These are phyloP conservation scores for Corythornis cristatus DNA, from an alignment of 2,113 vertebrate species.

Conservation along the genomic window DNA sequence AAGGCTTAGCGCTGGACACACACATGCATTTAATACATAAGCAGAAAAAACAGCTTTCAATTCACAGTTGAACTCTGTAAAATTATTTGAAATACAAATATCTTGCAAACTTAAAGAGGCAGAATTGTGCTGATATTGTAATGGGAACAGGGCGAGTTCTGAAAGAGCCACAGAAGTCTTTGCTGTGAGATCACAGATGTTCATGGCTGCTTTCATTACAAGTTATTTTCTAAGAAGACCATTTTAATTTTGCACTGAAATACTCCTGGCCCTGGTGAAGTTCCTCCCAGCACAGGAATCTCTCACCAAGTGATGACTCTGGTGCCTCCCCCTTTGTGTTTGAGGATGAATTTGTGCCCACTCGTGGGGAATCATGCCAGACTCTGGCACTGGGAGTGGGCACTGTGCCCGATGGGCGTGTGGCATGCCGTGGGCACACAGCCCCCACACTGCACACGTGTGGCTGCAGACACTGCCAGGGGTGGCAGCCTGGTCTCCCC, in stretches of 20 bases:
- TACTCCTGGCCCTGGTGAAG: neutral
- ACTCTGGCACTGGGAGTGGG: neutral
- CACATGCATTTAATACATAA: neutral
- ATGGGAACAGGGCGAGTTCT: neutral
- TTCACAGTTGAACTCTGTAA: neutral
- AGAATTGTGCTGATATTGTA: neutral
- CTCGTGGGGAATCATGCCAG: neutral
- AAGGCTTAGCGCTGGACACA: slow-evolving; percentile 32
- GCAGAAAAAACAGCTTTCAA: neutral
- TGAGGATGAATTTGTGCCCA: neutral
- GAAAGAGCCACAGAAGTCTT: neutral
- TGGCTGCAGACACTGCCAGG: accelerated
- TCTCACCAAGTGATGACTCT: neutral
- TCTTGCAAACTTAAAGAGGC: neutral
- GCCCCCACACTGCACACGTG: accelerated
- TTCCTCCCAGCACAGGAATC: neutral
- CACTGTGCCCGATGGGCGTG: neutral
- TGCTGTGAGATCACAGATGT: slow-evolving; percentile 37
- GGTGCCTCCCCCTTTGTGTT: slow-evolving; percentile 29
- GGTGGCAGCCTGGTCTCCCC: neutral
- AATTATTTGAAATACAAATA: slow-evolving; percentile 2
- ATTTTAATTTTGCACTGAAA: slow-evolving; percentile 30
- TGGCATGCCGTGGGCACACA: accelerated
- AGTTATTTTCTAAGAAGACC: slow-evolving; percentile 28
- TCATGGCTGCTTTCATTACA: neutral